Evolutionary conservation across 2,113 vertebrate genomes (phyloP).

Genomic region (Lophius piscatorius): DNA sequence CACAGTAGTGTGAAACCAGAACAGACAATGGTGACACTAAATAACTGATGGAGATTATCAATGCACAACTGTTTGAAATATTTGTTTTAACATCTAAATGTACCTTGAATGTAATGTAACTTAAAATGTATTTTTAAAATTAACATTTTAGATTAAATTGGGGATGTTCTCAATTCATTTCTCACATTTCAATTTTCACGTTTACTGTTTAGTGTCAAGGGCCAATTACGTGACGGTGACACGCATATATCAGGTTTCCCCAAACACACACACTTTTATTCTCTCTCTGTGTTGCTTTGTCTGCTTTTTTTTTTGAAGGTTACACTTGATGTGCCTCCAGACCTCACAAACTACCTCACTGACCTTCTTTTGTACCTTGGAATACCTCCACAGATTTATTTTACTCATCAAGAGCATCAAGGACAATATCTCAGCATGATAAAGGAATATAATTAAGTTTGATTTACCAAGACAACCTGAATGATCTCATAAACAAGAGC

Average conservation of each 20-base stretch:
- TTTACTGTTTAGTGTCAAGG: too few relatives aligned
- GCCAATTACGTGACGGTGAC: background rate
- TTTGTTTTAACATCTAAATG: too few relatives aligned
- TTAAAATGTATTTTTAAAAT: too few relatives aligned
- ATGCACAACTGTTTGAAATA: too few relatives aligned
- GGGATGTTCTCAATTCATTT: too few relatives aligned
- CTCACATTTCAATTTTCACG: too few relatives aligned
- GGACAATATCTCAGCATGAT: background rate
- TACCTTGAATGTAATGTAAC: too few relatives aligned
- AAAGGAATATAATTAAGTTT: constrained; percentile 28
- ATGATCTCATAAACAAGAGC: constrained; percentile 20
- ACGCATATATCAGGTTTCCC: background rate
- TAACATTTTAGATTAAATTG: too few relatives aligned
- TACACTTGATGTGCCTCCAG: background rate
- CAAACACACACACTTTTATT: background rate
- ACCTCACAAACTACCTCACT: constrained; percentile 6
- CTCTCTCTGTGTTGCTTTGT: background rate
- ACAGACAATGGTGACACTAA: too few relatives aligned
- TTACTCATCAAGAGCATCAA: constrained; percentile 20
- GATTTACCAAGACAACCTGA: constrained; percentile 12
- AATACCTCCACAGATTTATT: constrained; percentile 9
- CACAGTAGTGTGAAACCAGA: too few relatives aligned
- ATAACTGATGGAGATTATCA: too few relatives aligned
- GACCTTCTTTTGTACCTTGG: background rate
- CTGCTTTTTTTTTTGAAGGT: constrained; percentile 5